Conservation (phyloP, 2,888 invertebrate genomes). For the Parapristionchus giblindavisi region DNA sequence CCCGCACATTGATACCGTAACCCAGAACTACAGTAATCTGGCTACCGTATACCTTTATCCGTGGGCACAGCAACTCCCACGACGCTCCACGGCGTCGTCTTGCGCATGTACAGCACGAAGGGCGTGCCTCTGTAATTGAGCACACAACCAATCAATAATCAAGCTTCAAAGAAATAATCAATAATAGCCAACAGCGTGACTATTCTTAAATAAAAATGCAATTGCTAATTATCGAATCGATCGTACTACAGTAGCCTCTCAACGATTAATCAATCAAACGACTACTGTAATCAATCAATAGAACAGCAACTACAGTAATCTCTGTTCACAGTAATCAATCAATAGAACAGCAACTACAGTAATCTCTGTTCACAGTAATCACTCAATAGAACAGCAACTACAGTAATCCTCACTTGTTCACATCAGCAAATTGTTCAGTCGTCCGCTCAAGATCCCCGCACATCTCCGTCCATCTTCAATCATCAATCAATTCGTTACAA, state of each 20-base stretch:
- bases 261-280: too few species aligned
- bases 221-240: too few species aligned
- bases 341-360: too few species aligned
- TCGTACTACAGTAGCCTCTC: too few species aligned
- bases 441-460: slow-evolving; percentile 32
- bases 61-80: slow-evolving; percentile 33
- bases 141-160: too few species aligned
- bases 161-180: neutral
- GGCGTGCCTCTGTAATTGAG: slow-evolving; percentile 11
- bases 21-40: neutral
- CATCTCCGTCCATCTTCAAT: slow-evolving; percentile 35
- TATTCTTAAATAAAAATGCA: neutral
- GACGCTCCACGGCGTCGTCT: slow-evolving; percentile 37
- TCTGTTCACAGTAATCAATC: too few species aligned
- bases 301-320: too few species aligned
- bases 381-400: too few species aligned
- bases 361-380: too few species aligned
- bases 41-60: slow-evolving; percentile 16
- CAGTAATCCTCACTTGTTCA: slow-evolving; percentile 6
- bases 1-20: neutral
- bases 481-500: too few species aligned
- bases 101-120: slow-evolving; percentile 37
- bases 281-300: too few species aligned
- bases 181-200: neutral
- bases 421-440: slow-evolving; percentile 17